Percentiles rank a stretch among this genome's conserved stretches.
Conservation (phyloP, 2,888 invertebrate genomes). For the Folsomia candida region DNA sequence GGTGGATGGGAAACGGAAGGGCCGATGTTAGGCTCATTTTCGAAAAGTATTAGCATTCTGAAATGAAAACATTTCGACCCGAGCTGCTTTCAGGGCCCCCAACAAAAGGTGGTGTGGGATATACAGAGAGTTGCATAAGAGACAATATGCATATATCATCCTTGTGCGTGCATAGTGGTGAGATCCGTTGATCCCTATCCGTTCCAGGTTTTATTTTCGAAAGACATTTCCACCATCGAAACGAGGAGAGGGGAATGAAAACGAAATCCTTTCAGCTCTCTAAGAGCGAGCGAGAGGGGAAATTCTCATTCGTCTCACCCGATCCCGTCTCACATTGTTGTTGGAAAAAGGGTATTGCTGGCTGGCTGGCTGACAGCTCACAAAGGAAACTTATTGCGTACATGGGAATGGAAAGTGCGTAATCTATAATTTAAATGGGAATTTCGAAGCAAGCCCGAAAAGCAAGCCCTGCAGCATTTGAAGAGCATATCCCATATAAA, state of each 20-base stretch:
- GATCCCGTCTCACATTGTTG: neutral
- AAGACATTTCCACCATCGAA: neutral
- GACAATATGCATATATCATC: neutral
- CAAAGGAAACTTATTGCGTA: too few species aligned
- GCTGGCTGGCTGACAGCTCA: too few species aligned
- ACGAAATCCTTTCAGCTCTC: conserved; percentile 4
- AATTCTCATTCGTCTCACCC: conserved; percentile 12
- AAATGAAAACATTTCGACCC: conserved; percentile 30
- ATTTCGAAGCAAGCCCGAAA: neutral
- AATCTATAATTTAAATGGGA: conserved; percentile 8
- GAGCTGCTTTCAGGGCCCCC: conserved; percentile 12
- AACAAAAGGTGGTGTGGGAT: neutral
- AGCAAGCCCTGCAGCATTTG: neutral
- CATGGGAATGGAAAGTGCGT: neutral
- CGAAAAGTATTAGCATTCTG: conserved; percentile 45
- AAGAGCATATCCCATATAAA: too few species aligned
- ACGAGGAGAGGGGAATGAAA: conserved; percentile 4
- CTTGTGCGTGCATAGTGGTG: too few species aligned
- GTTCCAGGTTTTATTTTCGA: conserved; percentile 2
- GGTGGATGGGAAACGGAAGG: too few species aligned
- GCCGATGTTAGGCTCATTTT: conserved; percentile 40
- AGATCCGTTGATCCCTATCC: conserved; percentile 15
- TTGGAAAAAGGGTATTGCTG: neutral
- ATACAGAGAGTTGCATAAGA: neutral
- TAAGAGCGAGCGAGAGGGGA: conserved; percentile 2